A percentile compares a stretch with the other conserved stretches of the same genome.
Evolutionary conservation across 2,888 invertebrate genomes (phyloP).

Genomic region (Diplolepis rosae): DNA sequence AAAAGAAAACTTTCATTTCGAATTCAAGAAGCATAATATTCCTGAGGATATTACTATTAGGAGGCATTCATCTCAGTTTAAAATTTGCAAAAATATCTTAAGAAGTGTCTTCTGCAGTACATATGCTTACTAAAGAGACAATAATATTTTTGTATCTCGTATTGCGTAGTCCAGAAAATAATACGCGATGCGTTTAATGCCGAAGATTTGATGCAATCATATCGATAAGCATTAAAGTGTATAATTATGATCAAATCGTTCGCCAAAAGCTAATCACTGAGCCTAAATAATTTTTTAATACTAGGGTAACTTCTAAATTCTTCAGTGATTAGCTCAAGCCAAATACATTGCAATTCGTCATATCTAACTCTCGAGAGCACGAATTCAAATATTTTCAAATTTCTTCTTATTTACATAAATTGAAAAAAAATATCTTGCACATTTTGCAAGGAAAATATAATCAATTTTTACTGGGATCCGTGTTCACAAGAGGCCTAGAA

Average conservation of each 20-base stretch:
- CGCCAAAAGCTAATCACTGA: conserved; percentile 17
- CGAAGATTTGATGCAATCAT: conserved; percentile 15
- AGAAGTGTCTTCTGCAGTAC: conserved; percentile 21
- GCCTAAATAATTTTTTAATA: conserved; percentile 6
- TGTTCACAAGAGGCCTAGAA: not conserved
- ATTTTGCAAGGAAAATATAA: conserved; percentile 16
- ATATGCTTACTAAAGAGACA: conserved; percentile 26
- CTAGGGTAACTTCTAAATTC: not conserved
- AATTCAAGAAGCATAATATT: not conserved
- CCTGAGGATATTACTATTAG: not conserved
- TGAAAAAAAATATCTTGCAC: not conserved
- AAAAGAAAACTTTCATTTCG: not conserved
- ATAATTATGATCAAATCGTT: conserved; percentile 16
- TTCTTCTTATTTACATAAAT: not conserved
- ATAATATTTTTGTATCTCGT: conserved; percentile 29
- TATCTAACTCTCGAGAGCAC: not conserved
- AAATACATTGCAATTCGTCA: conserved; percentile 14
- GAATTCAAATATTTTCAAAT: not conserved
- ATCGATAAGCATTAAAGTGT: conserved; percentile 8
- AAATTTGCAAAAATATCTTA: conserved; percentile 9
- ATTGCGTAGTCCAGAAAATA: conserved; percentile 13
- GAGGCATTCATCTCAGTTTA: conserved; percentile 18
- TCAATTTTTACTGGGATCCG: not conserved
- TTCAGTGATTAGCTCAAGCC: conserved; percentile 19
- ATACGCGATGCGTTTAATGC: not conserved